These are phyloP conservation scores for Catocala fraxini DNA, from an alignment of 2,888 invertebrate species.

Conservation along the genomic window DNA sequence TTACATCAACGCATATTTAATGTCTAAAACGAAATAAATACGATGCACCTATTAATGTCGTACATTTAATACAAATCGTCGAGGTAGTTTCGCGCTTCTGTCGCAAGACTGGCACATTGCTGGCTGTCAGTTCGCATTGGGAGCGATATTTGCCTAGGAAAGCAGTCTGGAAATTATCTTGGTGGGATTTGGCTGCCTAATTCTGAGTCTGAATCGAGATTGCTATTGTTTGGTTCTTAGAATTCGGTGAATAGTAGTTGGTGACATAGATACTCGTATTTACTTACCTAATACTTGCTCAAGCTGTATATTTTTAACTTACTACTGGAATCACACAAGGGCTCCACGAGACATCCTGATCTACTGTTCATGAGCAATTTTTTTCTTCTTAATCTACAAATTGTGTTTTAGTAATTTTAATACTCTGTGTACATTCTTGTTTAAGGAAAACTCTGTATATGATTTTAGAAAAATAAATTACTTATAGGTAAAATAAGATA, in stretches of 20 bases:
- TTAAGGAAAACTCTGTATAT: too few species aligned
- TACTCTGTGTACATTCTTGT: too few species aligned
- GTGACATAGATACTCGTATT: not conserved
- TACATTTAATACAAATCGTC: not conserved
- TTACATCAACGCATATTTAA: not conserved
- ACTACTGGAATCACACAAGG: too few species aligned
- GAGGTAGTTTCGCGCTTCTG: slow-evolving; percentile 17
- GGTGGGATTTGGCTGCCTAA: slow-evolving; percentile 23
- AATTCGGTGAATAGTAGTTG: not conserved
- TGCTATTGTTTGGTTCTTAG: not conserved
- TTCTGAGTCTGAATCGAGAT: slow-evolving; percentile 16
- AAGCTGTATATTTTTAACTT: too few species aligned
- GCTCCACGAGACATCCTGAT: too few species aligned
- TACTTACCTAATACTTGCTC: not conserved
- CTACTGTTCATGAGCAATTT: too few species aligned
- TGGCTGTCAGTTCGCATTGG: slow-evolving; percentile 21
- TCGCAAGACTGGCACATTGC: slow-evolving; percentile 44
- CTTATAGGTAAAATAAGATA: too few species aligned
- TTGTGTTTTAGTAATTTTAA: too few species aligned
- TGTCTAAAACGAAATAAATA: not conserved
- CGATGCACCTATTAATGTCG: slow-evolving; percentile 5
- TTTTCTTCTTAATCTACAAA: too few species aligned
- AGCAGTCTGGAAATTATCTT: slow-evolving; percentile 23
- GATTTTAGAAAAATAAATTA: too few species aligned
- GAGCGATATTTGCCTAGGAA: slow-evolving; percentile 17